Base-by-base conservation (phyloP, 1,140 invertebrate genomes). In the Drosophila pectinifera region DNA sequence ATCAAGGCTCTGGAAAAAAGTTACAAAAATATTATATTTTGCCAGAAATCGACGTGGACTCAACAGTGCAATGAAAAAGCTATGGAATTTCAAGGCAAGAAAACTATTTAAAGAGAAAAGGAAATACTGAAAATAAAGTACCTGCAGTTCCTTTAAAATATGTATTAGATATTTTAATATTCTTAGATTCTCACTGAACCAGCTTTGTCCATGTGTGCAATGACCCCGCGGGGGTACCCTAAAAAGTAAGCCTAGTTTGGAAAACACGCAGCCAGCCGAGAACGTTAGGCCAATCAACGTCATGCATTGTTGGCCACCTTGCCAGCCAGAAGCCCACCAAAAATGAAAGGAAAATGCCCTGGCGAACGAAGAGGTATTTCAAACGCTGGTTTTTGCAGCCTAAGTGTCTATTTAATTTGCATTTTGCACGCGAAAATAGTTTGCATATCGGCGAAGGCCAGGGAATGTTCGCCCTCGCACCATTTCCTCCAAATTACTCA, bases 401-500 rank as follows among this genome's bases (percentile, higher is more conserved):
- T 45, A 43, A 70, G 75, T 83, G 80, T 89, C 83, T 89, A 69
- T 89, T 84, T 84, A 80, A 80, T 73, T 83, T 86, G 67, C 76
- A 89, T 80, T 80, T 83, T 89, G 67, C 83, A 88, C 76, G 76
- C 84, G 65, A 89, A 88, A 89, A 89, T 83, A 73, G 84, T 77
- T 73, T 55, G 41, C 57, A 76, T 75, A 54, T 68, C 61, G 51
- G 64, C 24, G 43, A 20, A 36, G 36, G 38, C 46, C 61, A 46
- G 43, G 41, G 18, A 55, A 54, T 67, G 49, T 61, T 62, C 26
- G 28, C 56, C n/a, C 53, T 10, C 18, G 20, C 56, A 46, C 31
- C 28, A 4, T 20, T 11, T 20, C 16, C 28, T 20, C 3, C 55
- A 49, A 49, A 78, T 89, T 80, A 80, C 80, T 83, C 80, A 80